phyloP scores from a whole-genome alignment of 2,888 invertebrate species.

The Escarpia spicata region DNA sequence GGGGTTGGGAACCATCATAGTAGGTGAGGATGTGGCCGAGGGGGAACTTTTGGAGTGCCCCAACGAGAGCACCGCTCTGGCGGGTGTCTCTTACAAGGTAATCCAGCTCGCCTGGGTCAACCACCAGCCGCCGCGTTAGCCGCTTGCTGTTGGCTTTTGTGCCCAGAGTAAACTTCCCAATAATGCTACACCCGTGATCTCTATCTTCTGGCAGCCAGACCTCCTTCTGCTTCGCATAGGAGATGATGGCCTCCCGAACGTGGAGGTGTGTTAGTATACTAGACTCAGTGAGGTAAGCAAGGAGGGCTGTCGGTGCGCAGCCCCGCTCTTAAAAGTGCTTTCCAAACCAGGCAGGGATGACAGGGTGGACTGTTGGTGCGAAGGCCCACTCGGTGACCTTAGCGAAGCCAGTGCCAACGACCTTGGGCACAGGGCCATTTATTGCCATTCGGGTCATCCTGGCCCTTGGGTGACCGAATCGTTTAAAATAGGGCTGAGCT shows the following conservation, averaged over 20 bases:
- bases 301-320: conserved; percentile 27
- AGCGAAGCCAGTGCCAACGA: no score
- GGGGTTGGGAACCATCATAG: conserved; percentile 27
- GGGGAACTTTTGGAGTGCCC: no score
- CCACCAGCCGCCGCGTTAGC: conserved; percentile 23
- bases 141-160: conserved; percentile 26
- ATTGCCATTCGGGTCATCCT: no score
- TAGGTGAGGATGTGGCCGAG: conserved; percentile 18
- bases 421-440: no score
- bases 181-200: conserved; percentile 28
- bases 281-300: conserved; percentile 24
- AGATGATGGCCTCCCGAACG: conserved; percentile 26
- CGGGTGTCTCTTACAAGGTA: no score
- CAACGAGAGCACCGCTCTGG: no score
- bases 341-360: conserved; percentile 28
- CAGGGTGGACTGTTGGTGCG: no score
- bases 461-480: no score
- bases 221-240: conserved; percentile 14
- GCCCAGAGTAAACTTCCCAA: conserved; percentile 31
- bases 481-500: no score
- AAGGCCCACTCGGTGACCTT: no score
- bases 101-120: conserved; percentile 24
- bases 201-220: not conserved
- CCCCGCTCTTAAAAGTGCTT: conserved; percentile 24
- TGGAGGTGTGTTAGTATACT: not conserved